Conservation (phyloP, 30 jellyfish, hydroid and myxozoan species). For the Turritopsis rubra region DNA sequence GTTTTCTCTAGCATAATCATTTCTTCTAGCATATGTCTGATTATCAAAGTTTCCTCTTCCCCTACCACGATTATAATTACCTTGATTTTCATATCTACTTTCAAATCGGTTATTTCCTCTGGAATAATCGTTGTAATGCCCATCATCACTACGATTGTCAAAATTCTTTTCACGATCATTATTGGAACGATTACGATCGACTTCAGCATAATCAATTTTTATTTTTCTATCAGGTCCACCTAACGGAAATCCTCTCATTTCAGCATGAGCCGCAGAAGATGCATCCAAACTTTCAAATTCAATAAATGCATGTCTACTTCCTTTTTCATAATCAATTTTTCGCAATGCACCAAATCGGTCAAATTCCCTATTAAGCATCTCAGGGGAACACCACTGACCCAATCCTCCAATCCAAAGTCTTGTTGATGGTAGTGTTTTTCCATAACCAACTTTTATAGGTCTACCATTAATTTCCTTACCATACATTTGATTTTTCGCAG, state of each 20-base stretch:
- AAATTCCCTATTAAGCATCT: slow-evolving; percentile 88
- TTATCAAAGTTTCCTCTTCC: slow-evolving; percentile 43
- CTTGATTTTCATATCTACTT: slow-evolving; percentile 40
- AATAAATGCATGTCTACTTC: slow-evolving; percentile 69
- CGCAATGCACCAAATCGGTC: slow-evolving; percentile 96
- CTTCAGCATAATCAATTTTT: slow-evolving; percentile 89
- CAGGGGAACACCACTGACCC: slow-evolving; percentile 87
- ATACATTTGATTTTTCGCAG: slow-evolving; percentile 69
- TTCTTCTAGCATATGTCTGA: slow-evolving; percentile 34
- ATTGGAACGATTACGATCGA: slow-evolving; percentile 45
- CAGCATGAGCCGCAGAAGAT: slow-evolving; percentile 94
- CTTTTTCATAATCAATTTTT: slow-evolving; percentile 68
- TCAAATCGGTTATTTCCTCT: slow-evolving; percentile 49
- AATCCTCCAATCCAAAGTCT: slow-evolving; percentile 97
- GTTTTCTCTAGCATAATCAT: slow-evolving; percentile 43
- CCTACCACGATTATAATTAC: slow-evolving; percentile 37
- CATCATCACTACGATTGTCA: slow-evolving; percentile 50
- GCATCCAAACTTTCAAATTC: slow-evolving; percentile 95
- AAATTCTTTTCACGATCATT: slow-evolving; percentile 55
- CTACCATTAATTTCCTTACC: slow-evolving; percentile 78
- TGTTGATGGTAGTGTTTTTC: slow-evolving; percentile 82
- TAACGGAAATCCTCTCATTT: slow-evolving; percentile 94
- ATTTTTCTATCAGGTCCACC: slow-evolving; percentile 87
- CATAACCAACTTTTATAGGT: slow-evolving; percentile 89
- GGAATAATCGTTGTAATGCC: slow-evolving; percentile 31